A percentile compares a stretch with the other conserved stretches of the same genome.
phyloP scores from a whole-genome alignment of 2,113 vertebrate species.

The Gavialis gangeticus region DNA sequence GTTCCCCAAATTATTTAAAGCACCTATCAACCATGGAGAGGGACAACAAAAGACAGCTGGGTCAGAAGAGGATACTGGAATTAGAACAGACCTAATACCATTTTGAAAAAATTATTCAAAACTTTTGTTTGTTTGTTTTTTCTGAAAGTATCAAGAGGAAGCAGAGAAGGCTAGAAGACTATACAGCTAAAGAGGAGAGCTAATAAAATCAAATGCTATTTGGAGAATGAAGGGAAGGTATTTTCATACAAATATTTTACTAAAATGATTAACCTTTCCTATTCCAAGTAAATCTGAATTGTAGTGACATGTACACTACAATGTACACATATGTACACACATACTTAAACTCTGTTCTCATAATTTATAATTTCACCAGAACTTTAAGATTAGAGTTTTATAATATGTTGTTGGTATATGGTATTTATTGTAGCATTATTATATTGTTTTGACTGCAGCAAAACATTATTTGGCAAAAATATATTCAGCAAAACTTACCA shows the following conservation, averaged over 20 bases:
- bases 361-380: neutral
- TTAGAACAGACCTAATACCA: neutral
- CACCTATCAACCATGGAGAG: neutral
- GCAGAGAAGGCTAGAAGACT: neutral
- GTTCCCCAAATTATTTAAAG: neutral
- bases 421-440: neutral
- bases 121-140: neutral
- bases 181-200: neutral
- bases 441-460: neutral
- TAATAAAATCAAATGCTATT: neutral
- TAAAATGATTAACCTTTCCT: neutral
- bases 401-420: neutral
- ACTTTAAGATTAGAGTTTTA: neutral
- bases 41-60: neutral
- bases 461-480: neutral
- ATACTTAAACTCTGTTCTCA: neutral
- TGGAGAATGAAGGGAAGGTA: neutral
- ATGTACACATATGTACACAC: neutral
- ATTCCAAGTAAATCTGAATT: neutral
- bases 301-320: neutral
- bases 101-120: neutral
- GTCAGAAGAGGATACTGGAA: neutral
- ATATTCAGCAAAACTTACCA: slow-evolving; percentile 77
- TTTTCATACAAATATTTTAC: neutral
- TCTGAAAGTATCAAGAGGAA: neutral